These are phyloP conservation scores for Cranoglanis bouderius DNA, from an alignment of 2,113 vertebrate genomes.

Conservation along the genomic window DNA sequence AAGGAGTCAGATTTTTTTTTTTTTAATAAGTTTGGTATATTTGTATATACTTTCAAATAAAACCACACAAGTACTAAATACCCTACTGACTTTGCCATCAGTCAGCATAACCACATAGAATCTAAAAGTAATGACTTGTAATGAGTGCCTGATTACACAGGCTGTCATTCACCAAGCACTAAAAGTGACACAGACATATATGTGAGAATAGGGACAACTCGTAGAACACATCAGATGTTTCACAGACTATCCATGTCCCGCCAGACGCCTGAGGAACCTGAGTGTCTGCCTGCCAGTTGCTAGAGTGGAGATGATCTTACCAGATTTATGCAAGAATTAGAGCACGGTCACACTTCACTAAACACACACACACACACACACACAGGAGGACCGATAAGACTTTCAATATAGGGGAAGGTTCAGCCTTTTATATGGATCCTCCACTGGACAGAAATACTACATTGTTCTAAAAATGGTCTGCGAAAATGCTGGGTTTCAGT, in stretches of 20 bases:
- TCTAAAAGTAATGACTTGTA: neutral
- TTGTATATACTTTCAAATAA: neutral
- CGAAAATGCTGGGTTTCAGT: conserved; percentile 8
- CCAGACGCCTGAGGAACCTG: conserved; percentile 34
- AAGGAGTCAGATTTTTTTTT: neutral
- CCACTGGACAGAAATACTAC: conserved; percentile 11
- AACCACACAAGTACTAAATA: neutral
- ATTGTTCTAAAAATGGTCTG: neutral
- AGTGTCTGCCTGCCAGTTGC: conserved; percentile 36
- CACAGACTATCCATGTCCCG: conserved; percentile 27
- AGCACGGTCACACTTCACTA: neutral
- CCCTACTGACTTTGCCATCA: neutral
- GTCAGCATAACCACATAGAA: neutral
- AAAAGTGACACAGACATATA: conserved; percentile 14
- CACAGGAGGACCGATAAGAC: neutral
- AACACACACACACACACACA: neutral
- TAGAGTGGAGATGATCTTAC: conserved; percentile 40
- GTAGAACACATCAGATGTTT: conserved; percentile 48
- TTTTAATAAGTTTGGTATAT: neutral
- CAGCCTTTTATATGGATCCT: neutral
- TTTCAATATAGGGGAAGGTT: neutral
- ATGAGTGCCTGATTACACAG: neutral
- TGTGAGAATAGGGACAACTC: conserved; percentile 43
- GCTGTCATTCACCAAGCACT: conserved; percentile 5
- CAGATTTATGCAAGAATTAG: conserved; percentile 39